Percentiles rank a stretch among this genome's conserved stretches.
Evolutionary conservation across 2,113 vertebrate species (phyloP).

Genomic region (Rhynchopsitta pachyrhyncha): DNA sequence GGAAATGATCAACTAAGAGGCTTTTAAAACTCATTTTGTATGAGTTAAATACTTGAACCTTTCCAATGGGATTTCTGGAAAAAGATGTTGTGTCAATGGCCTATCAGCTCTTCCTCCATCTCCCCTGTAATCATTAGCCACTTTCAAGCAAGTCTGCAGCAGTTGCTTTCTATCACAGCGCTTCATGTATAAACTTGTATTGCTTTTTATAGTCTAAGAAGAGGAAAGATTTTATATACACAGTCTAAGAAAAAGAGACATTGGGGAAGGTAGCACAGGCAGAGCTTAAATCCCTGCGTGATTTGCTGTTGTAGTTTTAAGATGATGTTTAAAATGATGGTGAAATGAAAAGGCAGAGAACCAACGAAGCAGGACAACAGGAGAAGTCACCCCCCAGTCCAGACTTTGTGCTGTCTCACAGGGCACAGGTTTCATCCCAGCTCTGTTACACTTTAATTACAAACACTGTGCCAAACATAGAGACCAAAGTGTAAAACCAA

Average conservation of each 20-base stretch:
- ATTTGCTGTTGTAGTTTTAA: neutral
- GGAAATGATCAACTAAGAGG: neutral
- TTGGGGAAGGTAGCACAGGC: neutral
- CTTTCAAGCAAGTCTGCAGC: neutral
- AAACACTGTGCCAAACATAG: neutral
- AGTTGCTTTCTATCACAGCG: neutral
- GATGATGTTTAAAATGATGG: neutral
- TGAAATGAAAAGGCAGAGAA: neutral
- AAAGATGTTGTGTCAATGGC: neutral
- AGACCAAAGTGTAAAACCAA: neutral
- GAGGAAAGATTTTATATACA: neutral
- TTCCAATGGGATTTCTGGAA: neutral
- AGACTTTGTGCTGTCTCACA: neutral
- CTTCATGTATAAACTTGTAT: neutral
- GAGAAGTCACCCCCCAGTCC: neutral
- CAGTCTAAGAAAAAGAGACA: neutral
- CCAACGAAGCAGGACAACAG: neutral
- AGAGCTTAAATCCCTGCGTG: neutral
- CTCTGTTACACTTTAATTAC: neutral
- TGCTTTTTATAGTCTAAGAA: neutral
- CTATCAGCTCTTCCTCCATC: neutral
- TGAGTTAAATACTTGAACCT: neutral
- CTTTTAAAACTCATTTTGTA: neutral
- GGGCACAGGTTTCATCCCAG: neutral
- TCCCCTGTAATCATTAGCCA: neutral